Conservation (phyloP, 2,797 vertebrate genomes). For the Clarias pachynema region DNA sequence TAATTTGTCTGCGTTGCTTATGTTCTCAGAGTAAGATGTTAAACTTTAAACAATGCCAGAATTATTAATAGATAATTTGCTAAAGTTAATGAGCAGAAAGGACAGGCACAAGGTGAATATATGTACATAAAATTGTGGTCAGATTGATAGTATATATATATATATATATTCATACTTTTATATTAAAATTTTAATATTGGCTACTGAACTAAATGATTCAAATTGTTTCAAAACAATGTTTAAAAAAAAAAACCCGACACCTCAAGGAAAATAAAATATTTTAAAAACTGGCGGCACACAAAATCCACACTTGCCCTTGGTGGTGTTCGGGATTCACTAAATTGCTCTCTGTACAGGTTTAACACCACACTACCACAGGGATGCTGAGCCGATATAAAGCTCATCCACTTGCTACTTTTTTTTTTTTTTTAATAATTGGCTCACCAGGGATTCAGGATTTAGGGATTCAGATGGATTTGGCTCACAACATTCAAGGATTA, state of each 20-base stretch:
- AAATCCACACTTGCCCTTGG: not conserved
- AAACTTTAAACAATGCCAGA: too few species aligned
- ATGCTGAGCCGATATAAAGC: not conserved
- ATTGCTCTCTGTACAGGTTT: slow-evolving; percentile 22
- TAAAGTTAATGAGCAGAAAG: not conserved
- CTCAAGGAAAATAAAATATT: not conserved
- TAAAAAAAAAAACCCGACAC: too few species aligned
- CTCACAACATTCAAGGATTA: slow-evolving; percentile 35
- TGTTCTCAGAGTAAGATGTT: not conserved
- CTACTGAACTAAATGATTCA: not conserved
- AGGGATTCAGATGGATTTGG: slow-evolving; percentile 28
- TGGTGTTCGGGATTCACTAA: not conserved
- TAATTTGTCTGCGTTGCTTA: not conserved
- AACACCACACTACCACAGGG: slow-evolving; percentile 6
- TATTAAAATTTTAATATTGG: too few species aligned
- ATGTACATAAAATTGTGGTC: not conserved
- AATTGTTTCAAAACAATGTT: too few species aligned
- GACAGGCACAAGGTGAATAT: not conserved
- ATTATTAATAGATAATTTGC: not conserved
- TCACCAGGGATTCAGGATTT: slow-evolving; percentile 32
- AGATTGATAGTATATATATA: not conserved
- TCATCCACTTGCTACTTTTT: slow-evolving; percentile 10
- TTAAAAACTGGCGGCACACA: not conserved
- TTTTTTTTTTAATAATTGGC: slow-evolving; percentile 39
- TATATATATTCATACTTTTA: not conserved